Evolutionary conservation across 2,797 vertebrate genomes (phyloP).

Genomic region (Monodelphis domestica): DNA sequence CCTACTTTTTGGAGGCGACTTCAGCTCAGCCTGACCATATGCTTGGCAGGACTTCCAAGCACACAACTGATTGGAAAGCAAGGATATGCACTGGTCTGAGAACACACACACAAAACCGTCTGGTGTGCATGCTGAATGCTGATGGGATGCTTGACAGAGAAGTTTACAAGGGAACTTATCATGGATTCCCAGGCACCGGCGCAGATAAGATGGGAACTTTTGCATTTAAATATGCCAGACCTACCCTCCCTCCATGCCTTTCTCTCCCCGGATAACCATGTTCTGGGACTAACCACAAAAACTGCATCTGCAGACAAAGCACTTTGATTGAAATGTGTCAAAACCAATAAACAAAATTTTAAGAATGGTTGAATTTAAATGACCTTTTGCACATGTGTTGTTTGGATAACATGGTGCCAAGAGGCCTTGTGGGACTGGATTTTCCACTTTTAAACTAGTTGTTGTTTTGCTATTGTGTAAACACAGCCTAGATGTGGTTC

Average conservation of each 20-base stretch:
- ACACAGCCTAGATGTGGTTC: not conserved
- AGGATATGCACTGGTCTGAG: constrained; percentile 61
- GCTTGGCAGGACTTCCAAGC: constrained; percentile 73
- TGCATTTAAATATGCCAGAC: constrained; percentile 28
- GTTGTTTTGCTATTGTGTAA: not conserved
- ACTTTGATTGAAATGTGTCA: not conserved
- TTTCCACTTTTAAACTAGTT: not conserved
- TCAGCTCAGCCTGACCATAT: constrained; percentile 52
- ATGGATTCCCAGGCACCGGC: not conserved
- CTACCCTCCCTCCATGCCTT: constrained; percentile 18
- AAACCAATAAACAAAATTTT: not conserved
- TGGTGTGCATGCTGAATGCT: not conserved
- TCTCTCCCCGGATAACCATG: constrained; percentile 9
- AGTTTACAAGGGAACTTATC: not conserved
- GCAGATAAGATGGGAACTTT: not conserved
- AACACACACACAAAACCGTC: constrained; percentile 69
- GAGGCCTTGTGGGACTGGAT: not conserved
- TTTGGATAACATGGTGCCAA: not conserved
- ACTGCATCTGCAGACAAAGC: not conserved
- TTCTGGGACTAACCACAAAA: not conserved
- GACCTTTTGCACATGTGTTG: not conserved
- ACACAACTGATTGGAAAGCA: constrained; percentile 69
- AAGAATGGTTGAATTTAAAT: not conserved
- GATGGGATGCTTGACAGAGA: not conserved
- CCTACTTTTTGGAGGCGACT: constrained; percentile 33